phyloP scores from a whole-genome alignment of 2,113 vertebrate genomes.

The Mormyrus lacerda region DNA sequence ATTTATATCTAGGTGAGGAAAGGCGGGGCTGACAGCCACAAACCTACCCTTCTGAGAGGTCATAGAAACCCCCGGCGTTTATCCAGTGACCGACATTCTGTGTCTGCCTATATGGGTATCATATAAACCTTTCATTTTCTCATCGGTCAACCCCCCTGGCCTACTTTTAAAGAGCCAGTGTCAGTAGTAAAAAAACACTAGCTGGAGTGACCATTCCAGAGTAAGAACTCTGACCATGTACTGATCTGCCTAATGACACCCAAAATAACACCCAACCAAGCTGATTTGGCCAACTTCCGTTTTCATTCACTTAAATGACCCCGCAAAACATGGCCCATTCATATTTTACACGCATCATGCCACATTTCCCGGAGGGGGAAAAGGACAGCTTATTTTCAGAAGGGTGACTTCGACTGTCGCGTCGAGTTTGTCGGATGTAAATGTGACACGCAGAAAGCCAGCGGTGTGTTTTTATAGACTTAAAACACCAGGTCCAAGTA shows the following conservation, averaged over 20 bases:
- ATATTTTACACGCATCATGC: neutral
- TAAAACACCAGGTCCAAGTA: neutral
- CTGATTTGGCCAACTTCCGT: conserved; percentile 46
- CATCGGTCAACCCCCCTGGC: neutral
- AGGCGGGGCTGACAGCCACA: neutral
- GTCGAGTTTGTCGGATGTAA: neutral
- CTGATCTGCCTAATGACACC: neutral
- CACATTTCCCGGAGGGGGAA: neutral
- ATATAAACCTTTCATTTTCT: neutral
- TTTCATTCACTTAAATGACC: conserved; percentile 15
- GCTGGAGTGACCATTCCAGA: neutral
- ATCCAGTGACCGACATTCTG: neutral
- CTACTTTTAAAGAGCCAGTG: neutral
- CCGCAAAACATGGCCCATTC: neutral
- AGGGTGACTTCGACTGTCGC: neutral
- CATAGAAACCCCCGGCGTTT: neutral
- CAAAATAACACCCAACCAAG: conserved; percentile 6
- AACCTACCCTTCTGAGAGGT: neutral
- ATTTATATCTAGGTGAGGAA: neutral
- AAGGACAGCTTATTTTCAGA: neutral
- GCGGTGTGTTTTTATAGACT: neutral
- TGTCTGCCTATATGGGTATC: neutral
- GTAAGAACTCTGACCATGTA: neutral
- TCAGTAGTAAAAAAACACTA: neutral
- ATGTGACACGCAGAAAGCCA: neutral